Evolutionary conservation across 2,888 invertebrate species (phyloP).

Genomic region (Drosophila paramelanica): DNA sequence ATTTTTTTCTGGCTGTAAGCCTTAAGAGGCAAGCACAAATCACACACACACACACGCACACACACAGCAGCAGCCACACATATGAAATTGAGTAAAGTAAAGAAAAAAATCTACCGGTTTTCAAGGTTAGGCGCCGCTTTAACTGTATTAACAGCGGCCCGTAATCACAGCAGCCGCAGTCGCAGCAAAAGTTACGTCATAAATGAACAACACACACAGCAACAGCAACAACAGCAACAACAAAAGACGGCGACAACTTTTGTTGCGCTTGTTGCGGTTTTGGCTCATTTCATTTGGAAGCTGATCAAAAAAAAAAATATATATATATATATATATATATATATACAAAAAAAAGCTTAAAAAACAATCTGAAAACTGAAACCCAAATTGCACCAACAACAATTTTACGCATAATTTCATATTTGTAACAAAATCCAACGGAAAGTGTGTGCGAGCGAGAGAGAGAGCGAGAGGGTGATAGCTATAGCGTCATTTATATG

Average conservation of each 20-base stretch:
- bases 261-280: constrained; percentile 72
- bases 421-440: constrained; percentile 72
- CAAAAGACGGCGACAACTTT: constrained; percentile 57
- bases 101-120: constrained; percentile 73
- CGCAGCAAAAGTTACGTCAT: constrained; percentile 79
- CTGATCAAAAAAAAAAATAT: constrained; percentile 19
- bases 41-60: constrained; percentile 45
- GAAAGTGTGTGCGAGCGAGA: constrained; percentile 5
- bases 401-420: constrained; percentile 80
- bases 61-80: constrained; percentile 24
- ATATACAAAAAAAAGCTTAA: constrained; percentile 20
- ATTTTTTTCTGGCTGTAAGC: constrained; percentile 32
- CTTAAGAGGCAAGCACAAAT: constrained; percentile 48
- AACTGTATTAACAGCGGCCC: constrained; percentile 78
- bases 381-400: constrained; percentile 53
- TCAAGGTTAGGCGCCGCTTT: constrained; percentile 77
- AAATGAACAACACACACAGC: constrained; percentile 61
- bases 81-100: constrained; percentile 63
- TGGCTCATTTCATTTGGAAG: constrained; percentile 73
- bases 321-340: too few species aligned
- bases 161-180: constrained; percentile 72
- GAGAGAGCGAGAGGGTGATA: background rate
- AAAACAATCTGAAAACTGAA: constrained; percentile 33
- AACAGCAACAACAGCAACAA: constrained; percentile 29
- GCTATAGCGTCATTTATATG: constrained; percentile 48